phyloP scores from a whole-genome alignment of 30 jellyfish, hydroid and myxozoan species.

The Rhopilema esculentum region DNA sequence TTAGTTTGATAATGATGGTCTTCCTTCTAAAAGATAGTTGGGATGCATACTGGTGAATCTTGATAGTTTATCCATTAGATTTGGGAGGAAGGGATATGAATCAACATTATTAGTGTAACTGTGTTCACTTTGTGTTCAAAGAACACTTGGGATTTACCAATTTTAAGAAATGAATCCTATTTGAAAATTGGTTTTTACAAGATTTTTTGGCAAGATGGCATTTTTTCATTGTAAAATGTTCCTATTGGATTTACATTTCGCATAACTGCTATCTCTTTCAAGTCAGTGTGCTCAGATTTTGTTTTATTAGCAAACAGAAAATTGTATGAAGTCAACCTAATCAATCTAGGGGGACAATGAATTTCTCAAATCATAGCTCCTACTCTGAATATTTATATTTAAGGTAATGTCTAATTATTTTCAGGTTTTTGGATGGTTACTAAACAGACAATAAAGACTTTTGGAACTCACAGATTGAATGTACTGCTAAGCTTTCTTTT shows the following conservation, averaged over 20 bases:
- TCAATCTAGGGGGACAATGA: neutral
- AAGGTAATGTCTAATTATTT: neutral
- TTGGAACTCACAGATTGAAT: neutral
- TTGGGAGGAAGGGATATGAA: neutral
- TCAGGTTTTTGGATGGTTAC: neutral
- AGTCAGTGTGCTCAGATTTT: neutral
- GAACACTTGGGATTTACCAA: neutral
- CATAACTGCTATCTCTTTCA: neutral
- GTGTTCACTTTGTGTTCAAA: neutral
- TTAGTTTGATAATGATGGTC: neutral
- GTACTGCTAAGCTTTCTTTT: neutral
- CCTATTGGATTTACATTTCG: neutral
- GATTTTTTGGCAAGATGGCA: neutral
- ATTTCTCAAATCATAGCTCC: neutral
- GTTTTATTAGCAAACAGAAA: neutral
- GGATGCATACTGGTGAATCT: neutral
- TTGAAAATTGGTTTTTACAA: neutral
- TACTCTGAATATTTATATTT: neutral
- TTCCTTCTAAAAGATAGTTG: neutral
- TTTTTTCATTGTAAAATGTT: neutral
- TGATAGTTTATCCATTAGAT: neutral
- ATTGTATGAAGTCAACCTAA: neutral
- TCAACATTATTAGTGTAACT: neutral
- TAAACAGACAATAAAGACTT: neutral
- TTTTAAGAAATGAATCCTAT: neutral